Evolutionary conservation across 2,113 vertebrate species (phyloP), one percentile per base, ranked within the genome.

Genomic region (Nycticorax nycticorax): DNA sequence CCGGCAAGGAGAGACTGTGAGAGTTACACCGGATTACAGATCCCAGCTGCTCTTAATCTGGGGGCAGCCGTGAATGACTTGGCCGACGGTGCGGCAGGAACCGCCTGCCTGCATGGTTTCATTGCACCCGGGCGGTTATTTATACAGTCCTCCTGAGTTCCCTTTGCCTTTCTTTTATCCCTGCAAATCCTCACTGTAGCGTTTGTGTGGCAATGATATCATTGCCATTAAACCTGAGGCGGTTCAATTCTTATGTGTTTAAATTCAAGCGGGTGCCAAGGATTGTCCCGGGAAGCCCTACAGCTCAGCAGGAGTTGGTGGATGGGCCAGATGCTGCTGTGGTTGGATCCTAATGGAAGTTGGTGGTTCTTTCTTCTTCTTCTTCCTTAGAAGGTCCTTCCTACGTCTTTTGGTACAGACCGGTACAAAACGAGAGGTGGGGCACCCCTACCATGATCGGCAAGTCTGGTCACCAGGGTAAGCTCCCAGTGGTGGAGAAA

Each of bases 21-120:
- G 92, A 90, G 96, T 92, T 85, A 78, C 63, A 19, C 73, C 59
- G 94, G 91, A 96, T 97, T 92, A 95, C 79, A 88, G 81, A 88
- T 85, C 84, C 85, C 85, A 85, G 96, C 89, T 88, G 82, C 76
- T 94, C 91, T 92, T 94, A 89, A 95, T 77, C 77, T 35, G 4
- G 64, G 56, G 88, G 59, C 92, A 88, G 62, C 71, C 60, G 0
- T 1, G 1, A 8, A 33, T 71, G 82, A 59, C 86, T 93, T 60
- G 86, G 80, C 83, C 89, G 43, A 43, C 6, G 56, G 75, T 60
- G 53, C 75, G 37, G 86, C 89, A 59, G 79, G 71, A 92, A 0
- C 77, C 1, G 32, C 41, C 69, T 69, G 60, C 67, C 12, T 73
- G 63, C 85, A 15, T 19, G 63, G 77, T 47, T 94, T 85, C 71